Evolutionary conservation across 2,113 vertebrate species (phyloP).

Genomic region (Stictonetta naevosa): DNA sequence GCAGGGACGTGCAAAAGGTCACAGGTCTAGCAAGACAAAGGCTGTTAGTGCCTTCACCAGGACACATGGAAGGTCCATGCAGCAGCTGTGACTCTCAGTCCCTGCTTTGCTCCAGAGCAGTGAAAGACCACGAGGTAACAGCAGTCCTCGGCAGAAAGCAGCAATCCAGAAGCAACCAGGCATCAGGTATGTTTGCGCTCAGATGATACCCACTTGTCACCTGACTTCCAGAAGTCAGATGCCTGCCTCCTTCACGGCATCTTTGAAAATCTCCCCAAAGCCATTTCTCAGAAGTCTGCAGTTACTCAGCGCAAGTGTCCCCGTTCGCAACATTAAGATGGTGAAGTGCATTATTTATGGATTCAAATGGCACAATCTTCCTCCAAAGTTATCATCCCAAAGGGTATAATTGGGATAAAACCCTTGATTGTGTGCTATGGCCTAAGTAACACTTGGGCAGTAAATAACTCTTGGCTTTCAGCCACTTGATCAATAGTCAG

Average conservation of each 20-base stretch:
- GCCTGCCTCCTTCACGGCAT: neutral
- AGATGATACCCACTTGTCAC: neutral
- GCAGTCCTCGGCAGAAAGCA: neutral
- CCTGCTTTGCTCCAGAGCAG: neutral
- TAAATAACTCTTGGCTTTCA: slow-evolving; percentile 34
- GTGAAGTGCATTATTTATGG: slow-evolving; percentile 55
- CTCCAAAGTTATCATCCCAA: neutral
- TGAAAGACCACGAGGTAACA: accelerated
- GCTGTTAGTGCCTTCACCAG: neutral
- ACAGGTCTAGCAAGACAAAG: neutral
- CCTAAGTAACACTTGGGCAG: slow-evolving; percentile 13
- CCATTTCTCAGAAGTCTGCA: slow-evolving; percentile 46
- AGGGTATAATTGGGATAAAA: slow-evolving; percentile 8
- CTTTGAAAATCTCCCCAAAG: neutral
- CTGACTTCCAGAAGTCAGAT: neutral
- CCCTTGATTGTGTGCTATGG: neutral
- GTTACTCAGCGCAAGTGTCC: neutral
- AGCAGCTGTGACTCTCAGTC: neutral
- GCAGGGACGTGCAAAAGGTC: neutral
- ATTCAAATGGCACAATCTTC: slow-evolving; percentile 19
- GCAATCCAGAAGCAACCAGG: neutral
- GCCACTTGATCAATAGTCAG: neutral
- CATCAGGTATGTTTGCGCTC: neutral
- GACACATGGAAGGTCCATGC: neutral
- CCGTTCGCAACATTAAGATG: neutral